Evolutionary conservation across 2,888 invertebrate genomes (phyloP), one percentile per base, ranked within the genome.

Genomic region (Thymelicus sylvestris): DNA sequence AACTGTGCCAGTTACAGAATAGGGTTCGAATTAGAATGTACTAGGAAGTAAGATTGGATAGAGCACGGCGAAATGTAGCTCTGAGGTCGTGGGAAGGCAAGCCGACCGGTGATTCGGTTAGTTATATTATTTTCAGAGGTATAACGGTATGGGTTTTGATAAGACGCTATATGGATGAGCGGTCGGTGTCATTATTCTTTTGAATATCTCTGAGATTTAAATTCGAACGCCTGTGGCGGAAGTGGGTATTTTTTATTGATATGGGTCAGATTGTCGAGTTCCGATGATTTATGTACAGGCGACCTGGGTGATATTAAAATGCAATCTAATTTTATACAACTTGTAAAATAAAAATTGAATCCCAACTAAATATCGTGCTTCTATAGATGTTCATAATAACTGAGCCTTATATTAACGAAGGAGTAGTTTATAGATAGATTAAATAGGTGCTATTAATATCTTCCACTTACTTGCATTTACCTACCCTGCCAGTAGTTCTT

Each of bases 11-110:
- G 3, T 24, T 12, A 8, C 60, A 38, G 3, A 1, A 39, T 87
- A 88, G 74, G 80, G 83, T 83, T 75, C 62, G 61, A 77, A 79
- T 83, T 86, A 60, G 77, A 68, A 57, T 82, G 83, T 73, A 91
- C 87, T 86, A 92, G 92, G 92, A 92, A 92, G 92, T 92, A 83
- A 87, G 83, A 86, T 89, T 90, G 89, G 89, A 90, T 92, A 90
- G 86, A 86, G 90, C 92, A 91, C 90, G 84, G 89, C 86, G 83
- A 89, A 89, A 90, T 88, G 88, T 87, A 85, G 84, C 84, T 88
- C 82, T 85, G 86, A 90, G 93, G 92, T 92, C 92, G 92, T 92
- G 93, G 92, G 92, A 93, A 86, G 85, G 85, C 85, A 80, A 82
- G 79, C 80, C 83, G 86, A 82, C 83, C 81, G 83, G 83, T 81